Conservation (phyloP, 2,888 invertebrate species). For the Bellardia pandia region DNA sequence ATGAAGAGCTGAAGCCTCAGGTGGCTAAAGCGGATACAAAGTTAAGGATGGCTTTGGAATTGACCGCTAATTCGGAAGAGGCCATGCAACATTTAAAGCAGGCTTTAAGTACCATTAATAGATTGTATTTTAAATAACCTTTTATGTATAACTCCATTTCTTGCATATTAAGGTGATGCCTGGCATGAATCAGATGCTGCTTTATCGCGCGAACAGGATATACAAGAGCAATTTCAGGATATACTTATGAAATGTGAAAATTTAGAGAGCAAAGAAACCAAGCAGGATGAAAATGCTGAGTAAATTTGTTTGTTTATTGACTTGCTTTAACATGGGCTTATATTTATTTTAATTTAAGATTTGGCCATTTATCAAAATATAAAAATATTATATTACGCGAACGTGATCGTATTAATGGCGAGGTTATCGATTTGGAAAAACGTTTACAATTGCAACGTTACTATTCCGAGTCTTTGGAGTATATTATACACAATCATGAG, state of each 20-base stretch:
- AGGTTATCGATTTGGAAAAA: conserved; percentile 79
- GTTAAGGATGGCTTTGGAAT: conserved; percentile 77
- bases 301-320: conserved; percentile 43
- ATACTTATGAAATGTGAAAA: conserved; percentile 78
- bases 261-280: conserved; percentile 75
- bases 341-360: conserved; percentile 70
- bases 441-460: conserved; percentile 80
- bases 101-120: conserved; percentile 75
- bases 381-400: conserved; percentile 81
- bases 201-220: conserved; percentile 78
- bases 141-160: background rate
- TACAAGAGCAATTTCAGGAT: conserved; percentile 79
- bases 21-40: conserved; percentile 78
- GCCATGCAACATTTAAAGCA: conserved; percentile 77
- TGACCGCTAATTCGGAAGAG: conserved; percentile 78
- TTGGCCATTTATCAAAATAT: conserved; percentile 79
- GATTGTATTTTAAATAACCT: background rate
- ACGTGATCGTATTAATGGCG: conserved; percentile 81
- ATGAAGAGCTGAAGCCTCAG: conserved; percentile 72
- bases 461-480: conserved; percentile 80
- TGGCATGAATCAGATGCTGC: conserved; percentile 81
- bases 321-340: too few relatives aligned
- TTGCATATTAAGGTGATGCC: conserved; percentile 76
- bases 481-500: conserved; percentile 78
- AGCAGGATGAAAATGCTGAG: conserved; percentile 79